Base-by-base conservation (phyloP, 2,888 invertebrate species). In the Dioctria rufipes region DNA sequence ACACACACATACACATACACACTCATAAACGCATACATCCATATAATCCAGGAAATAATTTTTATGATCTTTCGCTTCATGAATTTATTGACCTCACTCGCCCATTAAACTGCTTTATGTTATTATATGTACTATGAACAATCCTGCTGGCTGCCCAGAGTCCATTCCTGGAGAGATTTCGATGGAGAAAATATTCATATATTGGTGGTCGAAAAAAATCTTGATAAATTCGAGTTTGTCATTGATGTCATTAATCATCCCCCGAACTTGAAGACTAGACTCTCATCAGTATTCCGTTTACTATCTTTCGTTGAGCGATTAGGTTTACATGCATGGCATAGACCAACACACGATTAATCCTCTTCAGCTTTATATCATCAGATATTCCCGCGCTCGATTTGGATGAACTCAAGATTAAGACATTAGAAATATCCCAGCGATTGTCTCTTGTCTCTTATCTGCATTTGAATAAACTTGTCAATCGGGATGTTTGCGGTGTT, bases 1-100 rank as follows among this genome's bases (percentile, higher is more conserved):
- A 25, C 25, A 25, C 25, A 25, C 0, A 25, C 25, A 25, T 2
- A 25, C 25, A 25, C 25, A 25, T 2, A 25, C 25, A 25, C 2
- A 25, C 25, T 1, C 25, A 25, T 2, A 25, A 0, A 25, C 2
- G 25, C 25, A 25, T 25, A 25, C 25, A 25, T 25, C 25, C 25
- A 25, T 25, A 25, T 25, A 25, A 25, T 25, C 25, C 77, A 71
- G 67, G 66, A 81, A 78, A 78, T 80, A 69, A 81, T 80, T 81
- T 25, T 81, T 80, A 81, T 69, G 80, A 80, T 61, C 73, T 80
- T 73, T 65, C 73, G 80, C 73, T 65, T 11, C 42, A 60, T 46
- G 60, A 42, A 80, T 77, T 77, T 77, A 77, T 77, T 77, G 77
- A 77, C 77, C 77, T 39, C 63, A 25, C 49, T 49, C 75, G 46